Evolutionary conservation across 1,140 invertebrate species (phyloP).

Genomic region (Kradibia gibbosae): DNA sequence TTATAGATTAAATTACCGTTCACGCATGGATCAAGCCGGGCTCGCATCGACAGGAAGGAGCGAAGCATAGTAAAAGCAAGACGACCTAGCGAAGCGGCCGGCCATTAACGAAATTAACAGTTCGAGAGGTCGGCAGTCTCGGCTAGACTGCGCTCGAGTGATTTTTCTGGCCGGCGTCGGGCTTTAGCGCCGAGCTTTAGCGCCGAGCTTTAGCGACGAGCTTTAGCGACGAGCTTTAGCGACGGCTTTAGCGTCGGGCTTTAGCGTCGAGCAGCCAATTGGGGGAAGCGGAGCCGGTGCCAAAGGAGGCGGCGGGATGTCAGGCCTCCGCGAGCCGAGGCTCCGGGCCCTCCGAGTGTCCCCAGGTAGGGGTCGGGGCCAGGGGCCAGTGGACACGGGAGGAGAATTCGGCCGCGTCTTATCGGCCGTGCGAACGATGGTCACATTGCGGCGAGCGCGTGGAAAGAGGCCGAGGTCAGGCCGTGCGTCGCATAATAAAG

Average conservation of each 20-base stretch:
- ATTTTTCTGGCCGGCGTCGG: background rate
- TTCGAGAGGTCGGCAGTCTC: background rate
- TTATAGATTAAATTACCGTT: background rate
- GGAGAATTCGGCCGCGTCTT: conserved; percentile 58
- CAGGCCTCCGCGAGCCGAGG: conserved; percentile 49
- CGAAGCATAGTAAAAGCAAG: background rate
- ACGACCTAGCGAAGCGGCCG: background rate
- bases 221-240: no score
- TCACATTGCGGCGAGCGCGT: conserved; percentile 54
- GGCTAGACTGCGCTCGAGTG: background rate
- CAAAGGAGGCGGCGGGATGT: background rate
- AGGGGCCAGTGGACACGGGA: no score
- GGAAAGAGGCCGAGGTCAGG: conserved; percentile 67
- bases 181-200: background rate
- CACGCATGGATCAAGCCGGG: background rate
- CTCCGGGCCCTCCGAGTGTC: conserved; percentile 52
- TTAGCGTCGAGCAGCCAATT: no score
- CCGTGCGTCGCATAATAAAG: conserved; percentile 65
- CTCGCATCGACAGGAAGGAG: background rate
- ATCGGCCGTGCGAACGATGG: conserved; percentile 54
- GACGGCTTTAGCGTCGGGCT: no score
- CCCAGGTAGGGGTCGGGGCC: no score
- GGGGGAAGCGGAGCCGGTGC: no score
- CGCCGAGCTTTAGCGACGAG: no score
- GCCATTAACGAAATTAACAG: background rate